Evolutionary conservation across 2,113 vertebrate species (phyloP).

Genomic region (Emydocephalus ijimae): DNA sequence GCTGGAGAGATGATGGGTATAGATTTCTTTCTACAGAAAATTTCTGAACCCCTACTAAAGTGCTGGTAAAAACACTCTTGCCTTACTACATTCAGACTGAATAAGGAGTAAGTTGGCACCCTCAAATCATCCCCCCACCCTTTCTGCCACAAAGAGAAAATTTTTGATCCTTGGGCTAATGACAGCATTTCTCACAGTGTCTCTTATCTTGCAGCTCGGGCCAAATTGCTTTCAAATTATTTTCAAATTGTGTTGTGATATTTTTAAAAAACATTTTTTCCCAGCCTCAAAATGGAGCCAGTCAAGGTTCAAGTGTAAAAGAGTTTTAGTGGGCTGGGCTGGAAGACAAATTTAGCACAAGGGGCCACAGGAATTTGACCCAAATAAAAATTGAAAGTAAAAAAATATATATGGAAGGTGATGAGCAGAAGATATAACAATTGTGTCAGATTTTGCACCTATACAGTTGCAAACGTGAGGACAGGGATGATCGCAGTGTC

Average conservation of each 20-base stretch:
- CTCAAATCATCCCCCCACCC: not conserved
- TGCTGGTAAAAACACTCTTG: not conserved
- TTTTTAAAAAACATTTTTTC: not conserved
- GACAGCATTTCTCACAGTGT: not conserved
- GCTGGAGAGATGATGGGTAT: not conserved
- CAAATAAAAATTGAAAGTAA: not conserved
- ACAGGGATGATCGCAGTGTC: not conserved
- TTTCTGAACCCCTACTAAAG: not conserved
- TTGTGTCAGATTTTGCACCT: not conserved
- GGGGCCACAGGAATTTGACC: not conserved
- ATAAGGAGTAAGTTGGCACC: conserved; percentile 15
- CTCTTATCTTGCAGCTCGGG: conserved; percentile 34
- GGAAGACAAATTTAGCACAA: not conserved
- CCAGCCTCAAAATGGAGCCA: conserved; percentile 1
- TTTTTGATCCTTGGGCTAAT: conserved; percentile 31
- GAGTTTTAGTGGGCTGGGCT: not conserved
- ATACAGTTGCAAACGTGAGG: not conserved
- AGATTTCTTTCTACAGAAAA: not conserved
- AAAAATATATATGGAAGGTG: not conserved
- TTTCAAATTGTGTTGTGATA: conserved; percentile 34
- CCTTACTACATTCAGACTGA: not conserved
- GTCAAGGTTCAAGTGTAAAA: not conserved
- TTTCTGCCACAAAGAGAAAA: not conserved
- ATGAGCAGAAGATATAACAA: not conserved
- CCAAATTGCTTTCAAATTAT: conserved; percentile 45